Conservation (phyloP, 1,140 invertebrate species). For the Chironomus striatipennis region DNA sequence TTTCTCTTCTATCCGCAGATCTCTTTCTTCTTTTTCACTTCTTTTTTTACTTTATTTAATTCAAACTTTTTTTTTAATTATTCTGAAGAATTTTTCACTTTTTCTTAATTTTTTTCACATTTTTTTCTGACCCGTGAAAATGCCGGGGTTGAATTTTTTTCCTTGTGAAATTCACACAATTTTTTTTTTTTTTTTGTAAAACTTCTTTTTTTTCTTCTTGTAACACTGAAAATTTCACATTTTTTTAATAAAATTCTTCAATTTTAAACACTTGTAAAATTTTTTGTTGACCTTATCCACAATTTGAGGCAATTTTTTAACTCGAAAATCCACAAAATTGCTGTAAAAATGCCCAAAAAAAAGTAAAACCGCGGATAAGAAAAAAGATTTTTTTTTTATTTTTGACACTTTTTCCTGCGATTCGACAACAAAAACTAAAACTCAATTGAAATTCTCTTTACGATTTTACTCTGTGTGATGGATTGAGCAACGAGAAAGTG, state of each 20-base stretch:
- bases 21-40: too few relatives aligned
- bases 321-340: neutral
- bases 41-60: too few relatives aligned
- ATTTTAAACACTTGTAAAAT: neutral
- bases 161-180: neutral
- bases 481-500: neutral
- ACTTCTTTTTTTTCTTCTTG: neutral
- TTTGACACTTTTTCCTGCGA: neutral
- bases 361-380: neutral
- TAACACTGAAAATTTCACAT: neutral
- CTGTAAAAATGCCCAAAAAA: neutral
- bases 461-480: neutral
- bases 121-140: neutral
- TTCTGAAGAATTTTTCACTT: too few relatives aligned
- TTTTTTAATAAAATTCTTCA: neutral
- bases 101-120: neutral
- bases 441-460: neutral
- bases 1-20: too few relatives aligned
- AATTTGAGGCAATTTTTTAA: neutral
- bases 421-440: conserved; percentile 8
- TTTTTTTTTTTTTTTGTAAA: neutral
- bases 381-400: neutral
- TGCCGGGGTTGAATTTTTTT: neutral
- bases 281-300: neutral
- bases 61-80: neutral